Evolutionary conservation across 2,797 vertebrate genomes (phyloP).

Genomic region (Mastacembelus armatus): DNA sequence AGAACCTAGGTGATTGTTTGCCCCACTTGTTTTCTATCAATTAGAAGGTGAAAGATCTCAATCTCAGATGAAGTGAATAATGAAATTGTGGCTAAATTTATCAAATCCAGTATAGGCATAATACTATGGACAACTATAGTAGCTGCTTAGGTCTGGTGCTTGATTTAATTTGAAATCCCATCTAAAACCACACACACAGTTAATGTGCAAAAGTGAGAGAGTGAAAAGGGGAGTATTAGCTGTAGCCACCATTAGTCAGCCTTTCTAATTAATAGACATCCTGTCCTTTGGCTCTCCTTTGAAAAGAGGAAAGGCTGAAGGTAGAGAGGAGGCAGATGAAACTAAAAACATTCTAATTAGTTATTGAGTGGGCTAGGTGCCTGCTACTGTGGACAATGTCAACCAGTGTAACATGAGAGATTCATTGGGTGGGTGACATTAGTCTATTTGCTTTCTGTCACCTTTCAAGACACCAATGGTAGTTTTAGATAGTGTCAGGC

Average conservation of each 20-base stretch:
- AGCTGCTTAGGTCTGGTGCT: not conserved
- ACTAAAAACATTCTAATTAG: constrained; percentile 75
- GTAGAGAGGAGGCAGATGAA: constrained; percentile 41
- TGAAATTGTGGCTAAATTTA: too few relatives aligned
- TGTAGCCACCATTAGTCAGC: constrained; percentile 51
- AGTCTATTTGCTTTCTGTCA: constrained; percentile 73
- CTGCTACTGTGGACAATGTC: constrained; percentile 59
- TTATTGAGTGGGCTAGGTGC: constrained; percentile 68
- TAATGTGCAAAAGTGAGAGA: constrained; percentile 35
- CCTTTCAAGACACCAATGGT: constrained; percentile 54
- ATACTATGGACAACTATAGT: not conserved
- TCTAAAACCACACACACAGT: constrained; percentile 16
- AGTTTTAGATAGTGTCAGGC: constrained; percentile 65
- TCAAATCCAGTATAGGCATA: not conserved
- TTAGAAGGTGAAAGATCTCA: too few relatives aligned
- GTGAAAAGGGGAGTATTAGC: constrained; percentile 33
- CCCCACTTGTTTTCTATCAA: too few relatives aligned
- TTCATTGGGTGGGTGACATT: constrained; percentile 52
- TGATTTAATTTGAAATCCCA: constrained; percentile 10
- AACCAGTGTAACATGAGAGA: constrained; percentile 52
- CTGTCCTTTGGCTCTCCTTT: constrained; percentile 67
- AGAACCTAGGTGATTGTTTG: too few relatives aligned
- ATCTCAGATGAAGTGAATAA: too few relatives aligned
- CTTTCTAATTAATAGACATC: constrained; percentile 74
- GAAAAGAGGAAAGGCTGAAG: constrained; percentile 52